phyloP scores from a whole-genome alignment of 2,113 vertebrate genomes.

The Triplophysa dalaica region DNA sequence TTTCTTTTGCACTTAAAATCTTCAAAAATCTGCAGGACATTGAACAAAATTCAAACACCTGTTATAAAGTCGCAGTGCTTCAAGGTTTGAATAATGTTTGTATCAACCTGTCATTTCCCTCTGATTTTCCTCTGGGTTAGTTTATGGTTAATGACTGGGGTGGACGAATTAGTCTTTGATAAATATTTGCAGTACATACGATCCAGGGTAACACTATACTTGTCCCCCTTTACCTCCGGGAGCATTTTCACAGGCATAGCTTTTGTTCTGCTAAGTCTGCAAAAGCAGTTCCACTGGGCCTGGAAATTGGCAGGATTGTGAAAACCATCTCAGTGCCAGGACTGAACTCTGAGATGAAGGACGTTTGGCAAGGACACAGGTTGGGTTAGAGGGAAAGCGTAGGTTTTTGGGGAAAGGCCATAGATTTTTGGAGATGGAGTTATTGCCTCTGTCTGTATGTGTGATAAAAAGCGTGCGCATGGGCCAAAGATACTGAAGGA shows the following conservation, averaged over 20 bases:
- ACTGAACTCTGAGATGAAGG: slow-evolving; percentile 54
- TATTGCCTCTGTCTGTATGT: slow-evolving; percentile 18
- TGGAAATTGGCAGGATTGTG: slow-evolving; percentile 52
- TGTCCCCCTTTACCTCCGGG: no score
- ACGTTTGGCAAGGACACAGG: slow-evolving; percentile 60
- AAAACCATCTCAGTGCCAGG: slow-evolving; percentile 49
- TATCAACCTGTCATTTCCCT: no score
- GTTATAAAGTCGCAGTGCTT: no score
- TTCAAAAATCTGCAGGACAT: no score
- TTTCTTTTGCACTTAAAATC: no score
- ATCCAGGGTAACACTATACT: no score
- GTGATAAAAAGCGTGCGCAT: background rate
- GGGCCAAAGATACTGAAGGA: background rate
- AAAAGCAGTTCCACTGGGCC: slow-evolving; percentile 35
- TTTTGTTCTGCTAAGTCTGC: slow-evolving; percentile 38
- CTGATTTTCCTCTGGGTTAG: no score
- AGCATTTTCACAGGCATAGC: background rate
- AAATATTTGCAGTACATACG: no score
- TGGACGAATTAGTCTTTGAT: no score
- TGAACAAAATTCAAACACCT: no score
- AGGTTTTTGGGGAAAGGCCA: background rate
- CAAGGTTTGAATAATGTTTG: no score
- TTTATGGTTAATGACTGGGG: no score
- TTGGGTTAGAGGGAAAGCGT: slow-evolving; percentile 38
- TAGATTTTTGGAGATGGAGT: slow-evolving; percentile 6